A percentile compares a stretch with the other conserved stretches of the same genome.
Conservation (phyloP, 2,888 invertebrate genomes). For the Nomada hirtipes region DNA sequence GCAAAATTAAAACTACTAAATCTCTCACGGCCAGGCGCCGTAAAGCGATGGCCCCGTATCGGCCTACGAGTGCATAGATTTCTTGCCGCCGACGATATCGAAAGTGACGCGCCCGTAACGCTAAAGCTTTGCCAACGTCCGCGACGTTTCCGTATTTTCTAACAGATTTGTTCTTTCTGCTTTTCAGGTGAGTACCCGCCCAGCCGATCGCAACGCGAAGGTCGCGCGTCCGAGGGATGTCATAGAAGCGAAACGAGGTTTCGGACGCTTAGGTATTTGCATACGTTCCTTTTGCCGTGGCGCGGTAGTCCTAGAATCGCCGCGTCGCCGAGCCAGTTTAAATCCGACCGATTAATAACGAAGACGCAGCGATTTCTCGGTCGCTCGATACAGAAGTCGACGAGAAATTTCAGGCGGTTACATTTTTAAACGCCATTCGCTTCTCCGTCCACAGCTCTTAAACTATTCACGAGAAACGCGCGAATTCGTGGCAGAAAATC, state of each 20-base stretch:
- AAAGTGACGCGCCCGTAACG: constrained; percentile 12
- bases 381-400: constrained; percentile 76
- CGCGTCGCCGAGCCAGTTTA: constrained; percentile 25
- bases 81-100: constrained; percentile 38
- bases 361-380: constrained; percentile 75
- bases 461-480: constrained; percentile 75
- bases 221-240: not conserved
- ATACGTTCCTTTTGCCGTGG: not conserved
- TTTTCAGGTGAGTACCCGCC: constrained; percentile 63
- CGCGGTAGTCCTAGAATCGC: constrained; percentile 14
- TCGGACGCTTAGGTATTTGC: not conserved
- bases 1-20: constrained; percentile 64
- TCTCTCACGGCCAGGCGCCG: constrained; percentile 54
- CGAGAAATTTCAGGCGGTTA: constrained; percentile 81
- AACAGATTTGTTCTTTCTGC: constrained; percentile 9
- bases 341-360: constrained; percentile 64
- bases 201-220: no score
- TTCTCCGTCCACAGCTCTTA: constrained; percentile 73
- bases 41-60: constrained; percentile 38
- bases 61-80: not conserved
- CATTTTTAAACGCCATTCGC: constrained; percentile 80
- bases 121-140: not conserved
- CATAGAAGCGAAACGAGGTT: not conserved
- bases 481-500: constrained; percentile 80
- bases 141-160: not conserved